Evolutionary conservation across 2,888 invertebrate species (phyloP).

Genomic region (Lissonota sp.): DNA sequence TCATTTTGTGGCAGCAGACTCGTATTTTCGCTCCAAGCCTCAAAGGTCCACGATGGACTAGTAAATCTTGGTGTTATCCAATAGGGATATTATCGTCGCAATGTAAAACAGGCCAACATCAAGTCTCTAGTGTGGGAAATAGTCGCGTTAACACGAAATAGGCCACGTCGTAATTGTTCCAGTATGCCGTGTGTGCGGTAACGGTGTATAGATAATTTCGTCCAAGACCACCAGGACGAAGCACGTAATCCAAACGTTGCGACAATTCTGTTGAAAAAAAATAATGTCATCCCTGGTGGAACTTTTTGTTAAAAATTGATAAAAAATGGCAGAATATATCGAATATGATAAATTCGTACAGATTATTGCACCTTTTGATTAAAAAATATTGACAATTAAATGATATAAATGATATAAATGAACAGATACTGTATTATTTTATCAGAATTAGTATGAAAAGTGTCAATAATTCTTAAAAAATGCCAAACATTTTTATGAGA

Average conservation of each 20-base stretch:
- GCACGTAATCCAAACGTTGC: slow-evolving; percentile 87
- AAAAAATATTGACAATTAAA: no score
- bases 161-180: slow-evolving; percentile 87
- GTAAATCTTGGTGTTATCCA: slow-evolving; percentile 70
- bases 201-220: slow-evolving; percentile 86
- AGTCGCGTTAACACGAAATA: slow-evolving; percentile 86
- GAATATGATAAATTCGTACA: no score
- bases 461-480: no score
- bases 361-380: no score
- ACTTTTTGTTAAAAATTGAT: no score
- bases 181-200: slow-evolving; percentile 88
- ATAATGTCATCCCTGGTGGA: no score
- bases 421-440: no score
- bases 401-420: no score
- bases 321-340: no score
- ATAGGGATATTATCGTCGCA: slow-evolving; percentile 64
- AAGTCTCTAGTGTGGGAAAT: slow-evolving; percentile 84
- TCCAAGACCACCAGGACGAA: slow-evolving; percentile 86
- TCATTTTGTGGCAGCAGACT: slow-evolving; percentile 76
- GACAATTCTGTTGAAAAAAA: slow-evolving; percentile 84
- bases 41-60: slow-evolving; percentile 77
- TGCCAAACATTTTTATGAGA: no score
- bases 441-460: no score
- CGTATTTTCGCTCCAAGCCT: slow-evolving; percentile 69
- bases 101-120: slow-evolving; percentile 77